Evolutionary conservation across 2,888 invertebrate genomes (phyloP).

Genomic region (Nephrocerus scutellatus): DNA sequence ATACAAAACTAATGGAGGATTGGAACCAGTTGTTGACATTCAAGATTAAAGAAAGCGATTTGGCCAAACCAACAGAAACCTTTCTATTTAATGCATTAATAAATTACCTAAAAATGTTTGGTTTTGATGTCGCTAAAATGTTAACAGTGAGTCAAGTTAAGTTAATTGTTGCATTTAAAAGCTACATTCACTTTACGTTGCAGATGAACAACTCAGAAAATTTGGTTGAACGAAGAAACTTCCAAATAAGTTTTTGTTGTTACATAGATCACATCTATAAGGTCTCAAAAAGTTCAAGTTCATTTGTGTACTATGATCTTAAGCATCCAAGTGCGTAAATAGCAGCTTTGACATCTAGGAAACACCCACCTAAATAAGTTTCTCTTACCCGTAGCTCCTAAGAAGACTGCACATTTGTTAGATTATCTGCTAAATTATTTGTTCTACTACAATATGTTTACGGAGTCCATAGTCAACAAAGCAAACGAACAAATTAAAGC

Average conservation of each 20-base stretch:
- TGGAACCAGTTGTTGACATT: too few species aligned
- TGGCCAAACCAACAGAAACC: slow-evolving; percentile 32
- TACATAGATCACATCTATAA: slow-evolving; percentile 39
- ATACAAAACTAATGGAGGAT: too few species aligned
- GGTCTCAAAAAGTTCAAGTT: slow-evolving; percentile 35
- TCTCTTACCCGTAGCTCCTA: slow-evolving; percentile 28
- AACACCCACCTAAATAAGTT: background rate
- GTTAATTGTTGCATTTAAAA: slow-evolving; percentile 16
- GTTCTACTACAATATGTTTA: slow-evolving; percentile 39
- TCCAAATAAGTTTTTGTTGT: slow-evolving; percentile 31
- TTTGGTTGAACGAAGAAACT: slow-evolving; percentile 30
- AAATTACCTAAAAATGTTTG: slow-evolving; percentile 35
- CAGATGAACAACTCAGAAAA: slow-evolving; percentile 23
- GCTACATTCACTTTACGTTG: slow-evolving; percentile 5
- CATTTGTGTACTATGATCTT: slow-evolving; percentile 35
- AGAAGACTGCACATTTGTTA: slow-evolving; percentile 35
- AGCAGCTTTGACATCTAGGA: background rate
- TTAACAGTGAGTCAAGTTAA: slow-evolving; percentile 21
- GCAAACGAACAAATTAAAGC: slow-evolving; percentile 24
- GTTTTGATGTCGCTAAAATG: slow-evolving; percentile 30
- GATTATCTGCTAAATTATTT: slow-evolving; percentile 37
- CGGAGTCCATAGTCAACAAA: slow-evolving; percentile 30
- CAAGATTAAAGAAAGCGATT: slow-evolving; percentile 31
- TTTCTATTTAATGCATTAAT: slow-evolving; percentile 34
- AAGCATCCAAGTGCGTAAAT: slow-evolving; percentile 33